Evolutionary conservation across 2,113 vertebrate genomes (phyloP).

Genomic region (Thunnus maccoyii): DNA sequence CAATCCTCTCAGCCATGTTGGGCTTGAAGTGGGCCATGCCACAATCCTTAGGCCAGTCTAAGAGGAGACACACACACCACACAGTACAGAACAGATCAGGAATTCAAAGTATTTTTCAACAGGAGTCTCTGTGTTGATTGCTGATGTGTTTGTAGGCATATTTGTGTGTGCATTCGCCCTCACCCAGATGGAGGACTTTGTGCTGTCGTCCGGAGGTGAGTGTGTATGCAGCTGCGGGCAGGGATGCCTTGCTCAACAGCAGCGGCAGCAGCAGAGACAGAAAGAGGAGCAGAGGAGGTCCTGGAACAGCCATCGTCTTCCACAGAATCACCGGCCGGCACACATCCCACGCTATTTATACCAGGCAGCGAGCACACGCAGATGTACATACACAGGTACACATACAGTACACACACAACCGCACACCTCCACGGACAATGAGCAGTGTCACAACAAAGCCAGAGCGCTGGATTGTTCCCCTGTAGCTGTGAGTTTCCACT

Average conservation of each 20-base stretch:
- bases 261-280: slow-evolving; percentile 70
- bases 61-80: slow-evolving; percentile 20
- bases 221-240: slow-evolving; percentile 71
- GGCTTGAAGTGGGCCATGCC: slow-evolving; percentile 86
- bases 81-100: not conserved
- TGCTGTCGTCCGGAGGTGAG: slow-evolving; percentile 69
- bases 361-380: slow-evolving; percentile 42
- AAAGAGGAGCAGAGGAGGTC: slow-evolving; percentile 62
- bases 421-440: slow-evolving; percentile 77
- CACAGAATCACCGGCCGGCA: slow-evolving; percentile 62
- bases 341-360: slow-evolving; percentile 73
- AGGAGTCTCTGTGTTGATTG: not conserved
- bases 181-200: slow-evolving; percentile 81
- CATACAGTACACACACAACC: slow-evolving; percentile 40
- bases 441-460: slow-evolving; percentile 66
- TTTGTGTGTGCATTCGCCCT: slow-evolving; percentile 39
- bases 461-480: slow-evolving; percentile 80
- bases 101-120: too few species aligned
- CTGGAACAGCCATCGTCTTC: slow-evolving; percentile 71
- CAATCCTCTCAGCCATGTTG: slow-evolving; percentile 83
- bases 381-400: slow-evolving; percentile 48
- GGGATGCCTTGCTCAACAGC: slow-evolving; percentile 70
- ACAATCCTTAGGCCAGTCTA: slow-evolving; percentile 87
- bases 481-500: slow-evolving; percentile 68
- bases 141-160: not conserved